Conservation (phyloP, 2,888 invertebrate genomes). For the Cerastoderma edule region DNA sequence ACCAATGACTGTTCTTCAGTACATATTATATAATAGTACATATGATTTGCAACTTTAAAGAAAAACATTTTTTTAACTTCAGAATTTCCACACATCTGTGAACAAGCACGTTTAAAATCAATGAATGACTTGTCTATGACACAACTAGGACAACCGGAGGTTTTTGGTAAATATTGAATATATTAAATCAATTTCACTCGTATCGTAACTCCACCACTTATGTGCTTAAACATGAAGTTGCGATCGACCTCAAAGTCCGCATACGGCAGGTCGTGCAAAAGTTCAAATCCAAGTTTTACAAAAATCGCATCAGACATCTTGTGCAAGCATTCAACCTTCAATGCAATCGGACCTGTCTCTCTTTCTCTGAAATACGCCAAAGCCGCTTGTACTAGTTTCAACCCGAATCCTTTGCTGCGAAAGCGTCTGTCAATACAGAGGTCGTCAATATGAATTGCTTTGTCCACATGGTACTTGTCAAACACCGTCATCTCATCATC, state of each 20-base stretch:
- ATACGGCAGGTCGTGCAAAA: slow-evolving; percentile 14
- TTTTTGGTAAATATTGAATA: no score
- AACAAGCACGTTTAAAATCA: no score
- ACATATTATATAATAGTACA: no score
- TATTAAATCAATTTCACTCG: no score
- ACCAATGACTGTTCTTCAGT: no score
- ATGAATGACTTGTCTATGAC: no score
- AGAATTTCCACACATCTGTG: no score
- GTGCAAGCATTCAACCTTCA: slow-evolving; percentile 12
- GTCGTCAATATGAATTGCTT: not conserved
- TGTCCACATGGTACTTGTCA: not conserved
- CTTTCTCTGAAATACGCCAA: slow-evolving; percentile 1
- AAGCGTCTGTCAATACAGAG: not conserved
- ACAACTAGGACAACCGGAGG: no score
- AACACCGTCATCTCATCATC: slow-evolving; percentile 3
- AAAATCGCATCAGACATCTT: slow-evolving; percentile 32
- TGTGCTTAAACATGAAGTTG: slow-evolving; percentile 14
- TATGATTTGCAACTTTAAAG: no score
- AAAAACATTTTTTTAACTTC: no score
- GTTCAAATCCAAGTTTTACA: slow-evolving; percentile 26
- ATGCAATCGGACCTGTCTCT: not conserved
- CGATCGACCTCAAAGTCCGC: slow-evolving; percentile 29
- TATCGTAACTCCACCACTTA: no score
- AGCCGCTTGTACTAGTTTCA: slow-evolving; percentile 4
- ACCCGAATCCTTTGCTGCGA: not conserved